These are phyloP conservation scores for Paracanthobrama guichenoti DNA, from an alignment of 2,113 vertebrate species.

Conservation along the genomic window DNA sequence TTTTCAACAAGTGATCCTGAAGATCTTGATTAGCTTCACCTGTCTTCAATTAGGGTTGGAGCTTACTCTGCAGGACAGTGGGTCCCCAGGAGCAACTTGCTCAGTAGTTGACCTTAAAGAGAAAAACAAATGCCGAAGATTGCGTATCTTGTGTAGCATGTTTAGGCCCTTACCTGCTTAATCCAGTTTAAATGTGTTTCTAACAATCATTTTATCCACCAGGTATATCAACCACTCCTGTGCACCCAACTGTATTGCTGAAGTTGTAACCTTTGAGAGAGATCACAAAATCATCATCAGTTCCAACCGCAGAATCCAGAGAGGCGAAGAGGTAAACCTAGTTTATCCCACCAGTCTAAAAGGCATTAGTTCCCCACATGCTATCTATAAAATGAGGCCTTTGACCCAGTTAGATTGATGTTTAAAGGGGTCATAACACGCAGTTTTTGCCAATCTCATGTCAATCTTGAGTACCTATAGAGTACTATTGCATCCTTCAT, in stretches of 20 bases:
- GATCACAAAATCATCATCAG: slow-evolving; percentile 98
- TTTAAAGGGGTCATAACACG: background rate
- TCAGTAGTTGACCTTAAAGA: too few species aligned
- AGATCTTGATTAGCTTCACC: too few species aligned
- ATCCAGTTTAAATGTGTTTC: background rate
- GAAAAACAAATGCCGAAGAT: too few species aligned
- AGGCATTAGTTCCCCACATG: background rate
- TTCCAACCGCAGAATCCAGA: slow-evolving; percentile 94
- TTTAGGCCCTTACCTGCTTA: background rate
- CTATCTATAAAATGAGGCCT: background rate
- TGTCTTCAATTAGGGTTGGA: too few species aligned
- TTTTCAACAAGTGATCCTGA: too few species aligned
- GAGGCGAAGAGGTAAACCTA: slow-evolving; percentile 89
- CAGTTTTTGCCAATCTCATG: too few species aligned
- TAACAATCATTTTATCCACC: background rate
- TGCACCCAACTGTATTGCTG: slow-evolving; percentile 94
- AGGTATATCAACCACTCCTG: slow-evolving; percentile 99
- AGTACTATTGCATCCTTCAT: too few species aligned
- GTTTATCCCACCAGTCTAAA: background rate
- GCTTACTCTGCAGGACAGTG: too few species aligned
- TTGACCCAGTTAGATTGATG: background rate
- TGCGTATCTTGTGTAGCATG: background rate
- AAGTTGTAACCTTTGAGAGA: slow-evolving; percentile 93
- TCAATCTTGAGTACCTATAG: too few species aligned
- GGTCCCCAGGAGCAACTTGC: too few species aligned